Conservation (phyloP, 2,797 vertebrate species). For the Amniataba percoides region DNA sequence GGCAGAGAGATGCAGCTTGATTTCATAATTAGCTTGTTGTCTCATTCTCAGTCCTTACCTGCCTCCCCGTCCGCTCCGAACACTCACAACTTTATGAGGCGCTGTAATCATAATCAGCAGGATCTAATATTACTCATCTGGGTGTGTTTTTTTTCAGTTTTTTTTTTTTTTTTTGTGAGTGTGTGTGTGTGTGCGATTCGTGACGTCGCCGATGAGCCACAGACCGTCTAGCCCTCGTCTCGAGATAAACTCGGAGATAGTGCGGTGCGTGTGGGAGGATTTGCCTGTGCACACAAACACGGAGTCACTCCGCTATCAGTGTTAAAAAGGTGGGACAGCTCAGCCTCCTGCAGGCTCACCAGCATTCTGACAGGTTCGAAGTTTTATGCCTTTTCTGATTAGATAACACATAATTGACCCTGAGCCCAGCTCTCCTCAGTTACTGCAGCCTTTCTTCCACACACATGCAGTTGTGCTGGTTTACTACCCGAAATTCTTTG, state of each 20-base stretch:
- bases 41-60: slow-evolving; percentile 53
- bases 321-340: slow-evolving; percentile 23
- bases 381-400: slow-evolving; percentile 56
- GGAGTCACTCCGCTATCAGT: slow-evolving; percentile 53
- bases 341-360: slow-evolving; percentile 36
- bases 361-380: slow-evolving; percentile 2
- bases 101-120: slow-evolving; percentile 6
- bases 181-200: slow-evolving; percentile 1
- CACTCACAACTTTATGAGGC: slow-evolving; percentile 42
- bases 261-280: slow-evolving; percentile 52
- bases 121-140: slow-evolving; percentile 52
- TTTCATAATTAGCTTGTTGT: slow-evolving; percentile 59
- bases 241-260: slow-evolving; percentile 46
- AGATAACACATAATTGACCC: slow-evolving; percentile 40
- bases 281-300: slow-evolving; percentile 29
- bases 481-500: not conserved
- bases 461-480: not conserved
- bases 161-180: no score
- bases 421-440: not conserved
- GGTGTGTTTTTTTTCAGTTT: slow-evolving; percentile 15
- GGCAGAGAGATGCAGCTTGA: slow-evolving; percentile 51
- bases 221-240: slow-evolving; percentile 41
- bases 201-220: slow-evolving; percentile 45
- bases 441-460: slow-evolving; percentile 25
- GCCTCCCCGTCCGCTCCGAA: slow-evolving; percentile 27